Base-by-base conservation (phyloP, 2,797 vertebrate species). In the Austrolebias charrua region DNA sequence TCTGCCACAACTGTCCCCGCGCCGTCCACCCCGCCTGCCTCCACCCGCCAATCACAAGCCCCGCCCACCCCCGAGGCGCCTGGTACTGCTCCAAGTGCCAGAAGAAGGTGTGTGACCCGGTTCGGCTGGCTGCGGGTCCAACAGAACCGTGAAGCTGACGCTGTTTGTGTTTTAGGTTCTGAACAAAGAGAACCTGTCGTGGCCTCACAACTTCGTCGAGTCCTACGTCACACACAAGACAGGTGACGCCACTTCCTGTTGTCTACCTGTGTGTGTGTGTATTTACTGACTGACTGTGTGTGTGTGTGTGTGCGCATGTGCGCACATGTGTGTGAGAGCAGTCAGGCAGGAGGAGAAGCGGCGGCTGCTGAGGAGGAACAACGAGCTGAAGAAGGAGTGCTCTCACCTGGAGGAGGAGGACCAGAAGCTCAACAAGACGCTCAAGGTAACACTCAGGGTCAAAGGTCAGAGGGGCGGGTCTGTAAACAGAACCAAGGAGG, bases 81-180 rank as follows among this genome's bases (percentile, higher is more conserved):
- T 98, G 97, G 97, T 90, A 95, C 90, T 98, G 97, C 90, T 96
- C 96, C 82, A 97, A 94, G 91, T 98, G 97, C 90, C 97, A 98
- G 90, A 96, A 97, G 89, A 98, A 98, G 95, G 97, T 96, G 24
- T 8, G 48, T 42, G 4, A 18, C 4, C 16, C 4, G 2, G 16
- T 42, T 3, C 15, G 42, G 47, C 9, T 33, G 16, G 16, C 7
- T 5, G 28, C 5, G 4, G n/a, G 1, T 6, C 35, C 16, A 9
- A 42, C 11, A 1, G 15, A 50, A 52, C 29, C 6, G 0, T 43
- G 13, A 29, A 7, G 5, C 16, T 52, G 38, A 15, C 15, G 10
- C 3, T 18, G 29, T 33, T 40, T 66, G 9, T 45, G 29, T 57
- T 66, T 35, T 59, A 98, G 97, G 95, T 97, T 60, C 93, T 98